Evolutionary conservation across 2,888 invertebrate species (phyloP).

Genomic region (Pyrgus malvae): DNA sequence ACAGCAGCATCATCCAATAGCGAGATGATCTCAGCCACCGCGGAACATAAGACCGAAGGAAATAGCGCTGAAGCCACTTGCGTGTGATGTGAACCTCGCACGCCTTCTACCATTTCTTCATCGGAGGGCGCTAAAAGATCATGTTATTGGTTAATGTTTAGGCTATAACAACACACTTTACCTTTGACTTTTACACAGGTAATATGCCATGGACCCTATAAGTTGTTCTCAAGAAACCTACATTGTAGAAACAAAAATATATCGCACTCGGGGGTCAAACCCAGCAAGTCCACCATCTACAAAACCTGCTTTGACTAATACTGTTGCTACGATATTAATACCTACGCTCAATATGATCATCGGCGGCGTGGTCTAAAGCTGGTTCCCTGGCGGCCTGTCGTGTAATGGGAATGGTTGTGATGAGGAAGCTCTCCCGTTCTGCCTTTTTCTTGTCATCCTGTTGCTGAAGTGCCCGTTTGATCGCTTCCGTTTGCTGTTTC

Average conservation of each 20-base stretch:
- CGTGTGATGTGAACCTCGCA: conserved; percentile 90
- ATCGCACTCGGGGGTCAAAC: no score
- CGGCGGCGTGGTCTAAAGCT: conserved; percentile 91
- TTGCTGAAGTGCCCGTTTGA: conserved; percentile 96
- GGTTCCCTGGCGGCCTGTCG: conserved; percentile 98
- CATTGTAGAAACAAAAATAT: no score
- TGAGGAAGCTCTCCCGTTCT: conserved; percentile 97
- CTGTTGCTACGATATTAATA: not conserved
- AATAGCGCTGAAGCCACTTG: conserved; percentile 97
- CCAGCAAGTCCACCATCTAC: no score
- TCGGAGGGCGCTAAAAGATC: conserved; percentile 67
- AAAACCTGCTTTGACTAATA: no score
- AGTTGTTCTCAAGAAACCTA: no score
- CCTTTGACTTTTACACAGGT: no score
- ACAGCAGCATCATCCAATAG: conserved; percentile 98
- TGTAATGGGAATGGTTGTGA: conserved; percentile 97
- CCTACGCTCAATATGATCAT: conserved; percentile 92
- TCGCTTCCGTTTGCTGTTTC: conserved; percentile 99
- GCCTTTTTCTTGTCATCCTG: conserved; percentile 97
- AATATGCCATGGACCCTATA: no score
- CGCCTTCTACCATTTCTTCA: conserved; percentile 85
- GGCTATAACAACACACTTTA: no score
- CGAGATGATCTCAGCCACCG: conserved; percentile 96
- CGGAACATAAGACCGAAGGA: conserved; percentile 97
- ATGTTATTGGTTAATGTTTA: not conserved